Base-by-base conservation (phyloP, 2,797 vertebrate species). In the Mormyrops boulengeri region DNA sequence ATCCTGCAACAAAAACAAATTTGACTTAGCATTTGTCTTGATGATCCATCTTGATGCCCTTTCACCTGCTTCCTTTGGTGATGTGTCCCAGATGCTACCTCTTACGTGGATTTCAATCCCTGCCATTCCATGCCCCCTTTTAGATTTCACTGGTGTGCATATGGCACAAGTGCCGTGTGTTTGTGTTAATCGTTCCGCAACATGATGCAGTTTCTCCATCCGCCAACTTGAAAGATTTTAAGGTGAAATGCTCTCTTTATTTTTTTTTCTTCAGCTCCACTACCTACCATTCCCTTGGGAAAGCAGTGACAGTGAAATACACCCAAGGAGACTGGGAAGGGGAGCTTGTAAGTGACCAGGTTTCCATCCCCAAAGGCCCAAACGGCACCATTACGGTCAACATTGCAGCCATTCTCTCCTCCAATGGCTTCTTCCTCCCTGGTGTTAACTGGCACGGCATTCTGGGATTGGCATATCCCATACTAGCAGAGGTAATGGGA, bases 241-340 rank as follows among this genome's bases (percentile, higher is more conserved):
- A 73, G 62, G 50, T 17, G 26, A 14, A 57, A 8, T 66, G 49
- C 22, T 69, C 44, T 47, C 2, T 44, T 2, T 14, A 19, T 66
- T 30, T 52, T 88, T 90, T 52, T 89, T 80, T 92, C 91, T 89
- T 89, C 94, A 99, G 98, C 91, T 99, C 98, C 86, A 97, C 92
- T 89, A 97, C 97, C 0, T 99, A 98, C 92, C 90, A 82, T 52
- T 90, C 96, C 77, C 89, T 92, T 49, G 96, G 94, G 82, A 93
- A 93, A n/a, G 93, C 93, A 0, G 98, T 99, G 88, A 92, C 95
- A 0, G 98, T 99, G 89, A 95, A 95, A 90, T 99, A 99, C 94
- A 99, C 98, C 0, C 98, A 99, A 91, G 99, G 99, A 19, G 98
- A 97, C 94, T 99, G 98, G 99, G 96, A 95, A 0, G 99, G 99